Percentiles rank a stretch among this genome's conserved stretches.
These are phyloP conservation scores for Coryphaenoides rupestris DNA, from an alignment of 2,113 vertebrate species.

Conservation along the genomic window DNA sequence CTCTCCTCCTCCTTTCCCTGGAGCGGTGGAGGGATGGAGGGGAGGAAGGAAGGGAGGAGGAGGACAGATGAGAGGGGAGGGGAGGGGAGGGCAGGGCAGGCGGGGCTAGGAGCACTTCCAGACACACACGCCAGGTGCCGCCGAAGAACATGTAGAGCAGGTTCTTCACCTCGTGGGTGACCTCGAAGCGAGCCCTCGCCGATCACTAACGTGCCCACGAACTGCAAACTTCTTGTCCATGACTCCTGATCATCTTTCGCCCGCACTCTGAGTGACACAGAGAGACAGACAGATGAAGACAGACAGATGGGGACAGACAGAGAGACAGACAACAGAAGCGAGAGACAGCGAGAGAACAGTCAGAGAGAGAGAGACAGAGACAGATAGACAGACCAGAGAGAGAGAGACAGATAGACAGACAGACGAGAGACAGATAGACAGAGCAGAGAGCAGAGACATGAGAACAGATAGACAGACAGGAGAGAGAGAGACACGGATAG, in stretches of 20 bases:
- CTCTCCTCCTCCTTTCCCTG: neutral
- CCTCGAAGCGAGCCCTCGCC: conserved; percentile 95
- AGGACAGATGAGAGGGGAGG: conserved; percentile 14
- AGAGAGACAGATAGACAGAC: no score
- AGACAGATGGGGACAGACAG: no score
- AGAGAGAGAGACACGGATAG: no score
- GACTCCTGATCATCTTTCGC: conserved; percentile 99
- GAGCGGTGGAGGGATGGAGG: neutral
- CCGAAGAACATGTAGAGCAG: conserved; percentile 98
- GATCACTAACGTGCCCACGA: conserved; percentile 98
- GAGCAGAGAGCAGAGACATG: no score
- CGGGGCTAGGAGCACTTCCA: conserved; percentile 96
- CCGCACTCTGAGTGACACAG: conserved; percentile 92
- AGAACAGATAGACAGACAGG: no score
- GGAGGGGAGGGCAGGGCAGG: no score
- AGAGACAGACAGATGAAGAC: no score
- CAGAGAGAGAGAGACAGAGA: no score
- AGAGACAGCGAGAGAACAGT: no score
- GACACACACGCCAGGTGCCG: conserved; percentile 89
- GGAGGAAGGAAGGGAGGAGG: neutral
- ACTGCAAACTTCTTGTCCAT: conserved; percentile 98
- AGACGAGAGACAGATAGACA: no score
- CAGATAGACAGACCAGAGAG: no score
- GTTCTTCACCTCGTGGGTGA: conserved; percentile 95
- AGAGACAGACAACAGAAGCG: no score